Evolutionary conservation across 2,113 vertebrate species (phyloP).

Genomic region (Fregetta grallaria): DNA sequence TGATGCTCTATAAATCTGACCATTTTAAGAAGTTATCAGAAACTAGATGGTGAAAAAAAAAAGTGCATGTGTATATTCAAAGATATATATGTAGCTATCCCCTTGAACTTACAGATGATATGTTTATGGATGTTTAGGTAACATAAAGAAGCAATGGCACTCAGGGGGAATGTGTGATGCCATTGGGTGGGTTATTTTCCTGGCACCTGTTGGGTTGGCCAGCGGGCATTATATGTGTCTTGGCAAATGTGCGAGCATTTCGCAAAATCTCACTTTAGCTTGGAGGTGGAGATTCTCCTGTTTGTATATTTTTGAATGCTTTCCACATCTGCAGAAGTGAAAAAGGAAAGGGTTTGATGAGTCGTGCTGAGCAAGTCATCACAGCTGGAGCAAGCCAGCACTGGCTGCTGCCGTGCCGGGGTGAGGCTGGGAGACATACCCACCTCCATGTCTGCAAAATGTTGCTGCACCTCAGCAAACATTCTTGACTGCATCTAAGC

Average conservation of each 20-base stretch:
- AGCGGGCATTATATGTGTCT: not conserved
- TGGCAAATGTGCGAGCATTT: not conserved
- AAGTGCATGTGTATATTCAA: not conserved
- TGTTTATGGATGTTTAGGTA: not conserved
- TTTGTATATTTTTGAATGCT: not conserved
- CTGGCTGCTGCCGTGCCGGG: accelerated
- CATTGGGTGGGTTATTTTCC: not conserved
- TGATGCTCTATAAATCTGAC: not conserved
- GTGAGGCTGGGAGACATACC: not conserved
- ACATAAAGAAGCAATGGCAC: not conserved
- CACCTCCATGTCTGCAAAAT: not conserved
- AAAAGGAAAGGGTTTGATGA: not conserved
- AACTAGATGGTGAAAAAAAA: not conserved
- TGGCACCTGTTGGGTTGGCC: not conserved
- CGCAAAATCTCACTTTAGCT: not conserved
- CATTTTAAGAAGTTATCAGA: not conserved
- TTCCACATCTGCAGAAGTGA: not conserved
- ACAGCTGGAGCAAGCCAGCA: not conserved
- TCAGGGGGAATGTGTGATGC: not conserved
- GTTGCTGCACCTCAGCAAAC: not conserved
- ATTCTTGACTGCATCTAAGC: not conserved
- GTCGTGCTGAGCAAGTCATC: not conserved
- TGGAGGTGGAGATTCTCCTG: not conserved
- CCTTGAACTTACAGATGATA: not conserved
- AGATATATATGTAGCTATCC: not conserved